Percentiles rank a stretch among this genome's conserved stretches.
phyloP scores from a whole-genome alignment of 2,113 vertebrate species.

The Eleginops maclovinus region DNA sequence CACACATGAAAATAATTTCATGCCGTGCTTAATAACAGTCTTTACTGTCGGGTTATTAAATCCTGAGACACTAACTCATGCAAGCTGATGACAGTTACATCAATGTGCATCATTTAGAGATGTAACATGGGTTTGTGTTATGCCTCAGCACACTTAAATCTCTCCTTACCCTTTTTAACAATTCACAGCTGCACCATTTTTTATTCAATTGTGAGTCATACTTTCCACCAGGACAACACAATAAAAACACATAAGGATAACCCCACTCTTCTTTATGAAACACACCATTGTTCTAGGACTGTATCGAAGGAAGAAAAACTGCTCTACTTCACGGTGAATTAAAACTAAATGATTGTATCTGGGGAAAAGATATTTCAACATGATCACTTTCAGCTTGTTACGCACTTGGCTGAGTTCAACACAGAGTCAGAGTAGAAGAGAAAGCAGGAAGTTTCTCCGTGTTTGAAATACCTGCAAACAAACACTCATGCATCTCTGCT shows the following conservation, averaged over 20 bases:
- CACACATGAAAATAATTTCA: background rate
- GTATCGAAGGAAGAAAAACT: too few relatives aligned
- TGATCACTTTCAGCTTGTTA: too few relatives aligned
- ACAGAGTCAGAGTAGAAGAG: background rate
- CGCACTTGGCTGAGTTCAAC: background rate
- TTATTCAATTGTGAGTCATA: constrained; percentile 5
- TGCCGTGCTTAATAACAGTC: background rate
- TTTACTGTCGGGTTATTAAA: background rate
- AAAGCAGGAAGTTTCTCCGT: background rate
- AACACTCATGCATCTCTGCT: background rate
- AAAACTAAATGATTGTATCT: too few relatives aligned
- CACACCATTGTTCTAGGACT: background rate
- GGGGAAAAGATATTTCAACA: too few relatives aligned
- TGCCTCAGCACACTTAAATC: background rate
- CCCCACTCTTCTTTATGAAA: background rate
- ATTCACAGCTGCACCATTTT: background rate
- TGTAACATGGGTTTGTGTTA: too few relatives aligned
- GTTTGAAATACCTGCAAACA: constrained; percentile 1
- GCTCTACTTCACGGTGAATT: too few relatives aligned
- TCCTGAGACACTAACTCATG: background rate
- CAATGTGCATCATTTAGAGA: background rate
- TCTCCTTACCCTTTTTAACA: background rate
- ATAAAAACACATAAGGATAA: background rate
- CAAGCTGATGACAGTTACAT: background rate
- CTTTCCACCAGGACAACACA: background rate